Evolutionary conservation across 2,113 vertebrate genomes (phyloP).

Genomic region (Anoura caudifer): DNA sequence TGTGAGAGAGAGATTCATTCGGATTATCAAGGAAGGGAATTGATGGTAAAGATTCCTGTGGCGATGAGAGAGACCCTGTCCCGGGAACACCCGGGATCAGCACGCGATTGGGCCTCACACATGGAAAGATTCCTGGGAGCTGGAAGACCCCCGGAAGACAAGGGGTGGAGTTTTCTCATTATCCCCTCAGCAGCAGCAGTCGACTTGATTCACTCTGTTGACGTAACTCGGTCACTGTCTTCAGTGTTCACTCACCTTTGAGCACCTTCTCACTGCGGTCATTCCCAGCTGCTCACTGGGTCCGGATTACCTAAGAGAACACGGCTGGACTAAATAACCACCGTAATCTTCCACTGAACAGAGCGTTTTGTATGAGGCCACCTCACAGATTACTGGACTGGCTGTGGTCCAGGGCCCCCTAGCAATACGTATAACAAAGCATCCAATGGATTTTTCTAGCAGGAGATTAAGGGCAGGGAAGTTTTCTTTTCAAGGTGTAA

Average conservation of each 20-base stretch:
- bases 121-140: background rate
- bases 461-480: background rate
- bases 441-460: background rate
- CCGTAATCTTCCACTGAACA: background rate
- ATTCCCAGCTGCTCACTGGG: background rate
- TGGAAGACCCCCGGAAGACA: background rate
- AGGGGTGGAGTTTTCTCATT: background rate
- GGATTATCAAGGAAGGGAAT: background rate
- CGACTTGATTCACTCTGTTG: background rate
- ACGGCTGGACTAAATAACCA: background rate
- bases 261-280: background rate
- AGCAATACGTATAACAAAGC: background rate
- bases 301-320: background rate
- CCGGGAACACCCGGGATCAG: background rate
- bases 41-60: background rate
- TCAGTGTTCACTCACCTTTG: background rate
- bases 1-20: background rate
- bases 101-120: background rate
- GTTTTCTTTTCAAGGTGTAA: background rate
- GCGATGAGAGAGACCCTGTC: background rate
- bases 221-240: accelerated
- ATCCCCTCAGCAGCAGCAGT: background rate
- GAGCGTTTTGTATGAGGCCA: background rate
- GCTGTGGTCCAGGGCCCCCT: background rate
- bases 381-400: background rate